phyloP scores from a whole-genome alignment of 2,888 invertebrate species.

The Xanthia icteritia region DNA sequence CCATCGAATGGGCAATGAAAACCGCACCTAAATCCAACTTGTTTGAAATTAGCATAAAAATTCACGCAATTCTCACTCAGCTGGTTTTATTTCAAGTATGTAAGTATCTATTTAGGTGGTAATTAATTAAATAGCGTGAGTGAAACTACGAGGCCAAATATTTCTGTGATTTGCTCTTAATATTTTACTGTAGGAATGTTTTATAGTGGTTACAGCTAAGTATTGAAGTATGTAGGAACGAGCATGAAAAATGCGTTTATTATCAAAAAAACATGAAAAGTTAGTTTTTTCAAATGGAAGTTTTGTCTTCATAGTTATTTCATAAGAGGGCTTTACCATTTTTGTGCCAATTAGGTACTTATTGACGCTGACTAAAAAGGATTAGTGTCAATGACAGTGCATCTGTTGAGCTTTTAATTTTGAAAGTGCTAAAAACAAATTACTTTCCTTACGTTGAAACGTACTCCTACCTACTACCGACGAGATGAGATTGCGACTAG shows the following conservation, averaged over 20 bases:
- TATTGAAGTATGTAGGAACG: neutral
- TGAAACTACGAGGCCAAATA: constrained; percentile 28
- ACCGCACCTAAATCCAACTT: constrained; percentile 39
- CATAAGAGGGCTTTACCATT: neutral
- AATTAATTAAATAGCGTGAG: constrained; percentile 33
- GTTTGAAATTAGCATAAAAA: constrained; percentile 41
- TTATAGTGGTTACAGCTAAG: neutral
- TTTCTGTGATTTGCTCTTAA: constrained; percentile 24
- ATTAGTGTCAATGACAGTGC: neutral
- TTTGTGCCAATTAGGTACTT: neutral
- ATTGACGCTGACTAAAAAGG: neutral
- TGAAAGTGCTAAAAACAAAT: neutral
- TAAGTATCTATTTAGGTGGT: constrained; percentile 32
- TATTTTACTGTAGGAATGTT: constrained; percentile 13
- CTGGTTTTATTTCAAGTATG: constrained; percentile 42
- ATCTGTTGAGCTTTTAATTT: neutral
- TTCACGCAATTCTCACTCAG: constrained; percentile 38
- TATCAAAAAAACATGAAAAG: neutral
- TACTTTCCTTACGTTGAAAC: neutral
- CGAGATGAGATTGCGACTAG: no score
- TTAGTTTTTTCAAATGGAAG: neutral
- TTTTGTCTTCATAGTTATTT: neutral
- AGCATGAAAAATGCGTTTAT: neutral
- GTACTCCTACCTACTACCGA: no score
- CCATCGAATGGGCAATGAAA: constrained; percentile 15